Percentiles rank a stretch among this genome's conserved stretches.
Conservation (phyloP, 2,888 invertebrate species). For the Anoplius nigerrimus region DNA sequence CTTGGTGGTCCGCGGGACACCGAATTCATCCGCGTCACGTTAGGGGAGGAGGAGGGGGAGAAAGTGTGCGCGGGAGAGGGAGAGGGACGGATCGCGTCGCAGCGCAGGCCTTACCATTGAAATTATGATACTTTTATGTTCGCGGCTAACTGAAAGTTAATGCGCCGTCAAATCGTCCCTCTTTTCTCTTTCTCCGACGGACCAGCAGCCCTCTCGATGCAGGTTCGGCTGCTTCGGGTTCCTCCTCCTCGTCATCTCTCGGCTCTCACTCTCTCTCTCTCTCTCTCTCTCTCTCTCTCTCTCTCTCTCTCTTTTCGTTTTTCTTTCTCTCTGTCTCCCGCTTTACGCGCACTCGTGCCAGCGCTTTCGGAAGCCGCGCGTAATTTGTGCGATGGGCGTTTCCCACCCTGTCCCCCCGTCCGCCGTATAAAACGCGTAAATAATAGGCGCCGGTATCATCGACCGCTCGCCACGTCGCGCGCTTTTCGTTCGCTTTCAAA, state of each 20-base stretch:
- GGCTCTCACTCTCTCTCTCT: constrained; percentile 12
- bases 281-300: constrained; percentile 35
- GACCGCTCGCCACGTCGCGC: background rate
- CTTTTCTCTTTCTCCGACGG: constrained; percentile 15
- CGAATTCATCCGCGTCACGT: constrained; percentile 61
- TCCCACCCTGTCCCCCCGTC: constrained; percentile 29
- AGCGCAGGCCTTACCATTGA: constrained; percentile 60
- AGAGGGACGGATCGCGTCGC: background rate
- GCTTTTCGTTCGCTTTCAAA: constrained; percentile 20
- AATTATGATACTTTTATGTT: constrained; percentile 68
- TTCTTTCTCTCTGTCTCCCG: constrained; percentile 33
- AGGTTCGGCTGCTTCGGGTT: constrained; percentile 24
- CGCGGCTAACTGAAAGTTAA: constrained; percentile 68
- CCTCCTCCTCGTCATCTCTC: too few species aligned
- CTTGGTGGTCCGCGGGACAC: constrained; percentile 65
- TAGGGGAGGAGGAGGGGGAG: constrained; percentile 31
- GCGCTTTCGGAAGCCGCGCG: constrained; percentile 30
- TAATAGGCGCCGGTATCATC: constrained; percentile 27
- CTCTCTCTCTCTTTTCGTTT: constrained; percentile 9
- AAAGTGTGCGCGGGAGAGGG: background rate
- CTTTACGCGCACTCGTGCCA: too few species aligned
- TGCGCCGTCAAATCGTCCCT: constrained; percentile 57
- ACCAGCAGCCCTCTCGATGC: constrained; percentile 14
- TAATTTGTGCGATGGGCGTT: constrained; percentile 60
- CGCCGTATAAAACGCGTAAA: constrained; percentile 54